Evolutionary conservation across 2,888 invertebrate genomes (phyloP).

Genomic region (Ichneumon xanthorius): DNA sequence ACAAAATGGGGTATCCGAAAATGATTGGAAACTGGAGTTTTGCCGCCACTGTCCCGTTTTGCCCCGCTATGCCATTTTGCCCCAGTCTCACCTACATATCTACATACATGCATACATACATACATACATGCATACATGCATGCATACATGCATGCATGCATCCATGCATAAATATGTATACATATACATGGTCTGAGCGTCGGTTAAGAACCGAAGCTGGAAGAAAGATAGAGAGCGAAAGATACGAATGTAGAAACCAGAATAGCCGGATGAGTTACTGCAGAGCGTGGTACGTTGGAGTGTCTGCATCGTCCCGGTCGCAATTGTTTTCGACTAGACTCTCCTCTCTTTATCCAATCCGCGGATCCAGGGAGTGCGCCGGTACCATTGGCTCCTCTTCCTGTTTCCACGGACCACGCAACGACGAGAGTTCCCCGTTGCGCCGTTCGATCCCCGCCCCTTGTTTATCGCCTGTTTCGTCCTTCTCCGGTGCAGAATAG

Average conservation of each 20-base stretch:
- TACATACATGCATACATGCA: too few relatives aligned
- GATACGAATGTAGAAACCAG: slow-evolving; percentile 44
- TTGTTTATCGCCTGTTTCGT: slow-evolving; percentile 68
- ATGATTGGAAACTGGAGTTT: too few relatives aligned
- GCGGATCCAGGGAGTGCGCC: background rate
- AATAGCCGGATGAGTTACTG: slow-evolving; percentile 71
- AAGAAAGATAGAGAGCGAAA: slow-evolving; percentile 45
- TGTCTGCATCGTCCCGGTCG: slow-evolving; percentile 61
- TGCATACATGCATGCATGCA: background rate
- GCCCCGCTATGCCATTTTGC: too few relatives aligned
- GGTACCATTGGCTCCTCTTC: slow-evolving; percentile 16
- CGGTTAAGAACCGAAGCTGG: slow-evolving; percentile 40
- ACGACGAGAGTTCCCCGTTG: slow-evolving; percentile 21
- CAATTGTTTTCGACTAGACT: slow-evolving; percentile 78
- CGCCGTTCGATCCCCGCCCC: slow-evolving; percentile 26
- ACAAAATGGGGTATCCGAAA: too few relatives aligned
- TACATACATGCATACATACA: too few relatives aligned
- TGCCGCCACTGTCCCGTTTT: too few relatives aligned
- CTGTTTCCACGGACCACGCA: slow-evolving; percentile 7
- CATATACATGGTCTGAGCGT: background rate
- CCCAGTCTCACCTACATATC: too few relatives aligned
- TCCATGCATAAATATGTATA: slow-evolving; percentile 64
- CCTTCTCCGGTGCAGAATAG: slow-evolving; percentile 1
- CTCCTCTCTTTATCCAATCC: slow-evolving; percentile 49
- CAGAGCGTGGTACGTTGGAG: slow-evolving; percentile 50